Conservation (phyloP, 1,140 invertebrate species). For the Pissodes strobi region DNA sequence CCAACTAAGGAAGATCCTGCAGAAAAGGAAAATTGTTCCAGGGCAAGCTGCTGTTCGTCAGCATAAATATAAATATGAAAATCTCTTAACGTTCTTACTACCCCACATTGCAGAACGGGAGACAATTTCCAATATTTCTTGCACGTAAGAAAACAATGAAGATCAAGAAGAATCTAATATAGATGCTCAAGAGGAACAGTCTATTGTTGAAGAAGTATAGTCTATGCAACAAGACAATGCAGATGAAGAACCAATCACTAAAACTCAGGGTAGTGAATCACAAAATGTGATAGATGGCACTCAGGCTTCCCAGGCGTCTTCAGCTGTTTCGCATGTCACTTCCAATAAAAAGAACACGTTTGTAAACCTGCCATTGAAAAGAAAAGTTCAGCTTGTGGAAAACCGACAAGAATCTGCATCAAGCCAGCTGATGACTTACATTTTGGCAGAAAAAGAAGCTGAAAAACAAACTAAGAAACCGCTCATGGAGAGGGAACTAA, state of each 20-base stretch:
- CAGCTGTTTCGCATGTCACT: too few species aligned
- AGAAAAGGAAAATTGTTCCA: too few species aligned
- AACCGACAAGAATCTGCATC: constrained; percentile 20
- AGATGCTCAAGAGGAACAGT: neutral
- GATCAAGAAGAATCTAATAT: constrained; percentile 5
- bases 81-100: constrained; percentile 16
- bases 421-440: constrained; percentile 33
- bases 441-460: constrained; percentile 29
- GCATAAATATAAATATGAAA: constrained; percentile 33
- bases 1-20: too few species aligned
- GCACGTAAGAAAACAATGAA: neutral
- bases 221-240: neutral
- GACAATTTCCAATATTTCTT: constrained; percentile 15
- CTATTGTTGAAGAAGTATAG: neutral
- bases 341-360: neutral
- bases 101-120: constrained; percentile 18
- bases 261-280: neutral
- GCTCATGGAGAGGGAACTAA: too few species aligned
- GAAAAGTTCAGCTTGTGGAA: constrained; percentile 18
- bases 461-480: neutral
- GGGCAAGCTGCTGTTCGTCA: constrained; percentile 23
- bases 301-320: too few species aligned
- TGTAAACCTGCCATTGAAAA: too few species aligned
- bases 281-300: too few species aligned
- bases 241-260: neutral